These are phyloP conservation scores for Phrynocephalus vlangalii DNA, from an alignment of 2,797 vertebrate species.

Conservation along the genomic window DNA sequence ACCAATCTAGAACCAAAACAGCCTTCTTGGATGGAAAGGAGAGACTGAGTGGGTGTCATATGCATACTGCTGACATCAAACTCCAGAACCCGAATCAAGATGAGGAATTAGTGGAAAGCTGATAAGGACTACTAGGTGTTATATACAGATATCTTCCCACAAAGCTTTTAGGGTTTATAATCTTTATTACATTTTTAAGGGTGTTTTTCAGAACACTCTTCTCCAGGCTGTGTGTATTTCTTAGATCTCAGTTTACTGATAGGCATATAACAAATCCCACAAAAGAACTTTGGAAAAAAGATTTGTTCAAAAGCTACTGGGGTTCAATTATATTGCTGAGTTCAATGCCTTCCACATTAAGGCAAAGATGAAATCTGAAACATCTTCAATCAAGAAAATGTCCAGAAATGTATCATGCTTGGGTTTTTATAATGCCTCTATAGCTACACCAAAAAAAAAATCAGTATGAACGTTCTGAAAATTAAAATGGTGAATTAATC, in stretches of 20 bases:
- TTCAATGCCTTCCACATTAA: not conserved
- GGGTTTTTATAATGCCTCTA: not conserved
- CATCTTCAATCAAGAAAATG: not conserved
- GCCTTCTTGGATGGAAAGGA: too few species aligned
- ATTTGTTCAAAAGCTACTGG: not conserved
- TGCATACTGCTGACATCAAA: too few species aligned
- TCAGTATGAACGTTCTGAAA: not conserved
- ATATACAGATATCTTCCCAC: not conserved
- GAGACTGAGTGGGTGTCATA: too few species aligned
- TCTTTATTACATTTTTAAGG: not conserved
- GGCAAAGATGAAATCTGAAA: not conserved
- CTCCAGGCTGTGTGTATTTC: not conserved
- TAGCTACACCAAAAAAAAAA: not conserved
- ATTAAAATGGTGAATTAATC: slow-evolving; percentile 30
- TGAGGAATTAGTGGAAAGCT: too few species aligned
- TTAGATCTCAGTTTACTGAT: not conserved
- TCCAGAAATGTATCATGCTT: not conserved
- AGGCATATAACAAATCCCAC: not conserved
- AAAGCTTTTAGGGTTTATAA: not conserved
- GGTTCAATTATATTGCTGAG: not conserved
- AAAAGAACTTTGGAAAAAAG: not conserved
- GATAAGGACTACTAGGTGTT: not conserved
- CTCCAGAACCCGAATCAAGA: too few species aligned
- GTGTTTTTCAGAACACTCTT: not conserved
- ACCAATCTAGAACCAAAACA: too few species aligned